Evolutionary conservation across 2,797 vertebrate genomes (phyloP).

Genomic region (Neopelma chrysocephalum): DNA sequence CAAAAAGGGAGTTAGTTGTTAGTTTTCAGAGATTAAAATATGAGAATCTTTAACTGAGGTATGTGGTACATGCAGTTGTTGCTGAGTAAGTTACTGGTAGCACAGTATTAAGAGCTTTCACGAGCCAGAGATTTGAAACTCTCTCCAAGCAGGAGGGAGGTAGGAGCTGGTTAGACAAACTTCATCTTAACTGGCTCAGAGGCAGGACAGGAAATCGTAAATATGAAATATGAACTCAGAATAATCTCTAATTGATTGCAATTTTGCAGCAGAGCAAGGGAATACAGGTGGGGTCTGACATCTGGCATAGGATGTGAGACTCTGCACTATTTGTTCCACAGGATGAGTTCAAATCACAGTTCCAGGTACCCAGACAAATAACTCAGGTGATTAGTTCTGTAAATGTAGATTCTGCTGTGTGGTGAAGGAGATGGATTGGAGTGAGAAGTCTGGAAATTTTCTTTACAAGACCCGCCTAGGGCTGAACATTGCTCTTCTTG

Average conservation of each 20-base stretch:
- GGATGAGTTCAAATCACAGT: not conserved
- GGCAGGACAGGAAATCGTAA: not conserved
- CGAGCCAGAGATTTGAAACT: not conserved
- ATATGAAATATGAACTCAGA: not conserved
- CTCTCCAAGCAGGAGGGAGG: not conserved
- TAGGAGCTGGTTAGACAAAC: not conserved
- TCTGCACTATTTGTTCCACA: not conserved
- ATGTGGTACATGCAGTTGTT: not conserved
- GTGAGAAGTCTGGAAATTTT: not conserved
- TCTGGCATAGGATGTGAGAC: not conserved
- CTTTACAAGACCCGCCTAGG: not conserved
- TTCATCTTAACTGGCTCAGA: not conserved
- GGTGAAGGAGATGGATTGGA: not conserved
- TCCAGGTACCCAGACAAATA: not conserved
- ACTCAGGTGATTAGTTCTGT: not conserved
- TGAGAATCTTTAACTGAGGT: not conserved
- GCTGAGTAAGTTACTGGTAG: not conserved
- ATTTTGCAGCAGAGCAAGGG: not conserved
- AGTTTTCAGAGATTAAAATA: not conserved
- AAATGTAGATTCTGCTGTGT: not conserved
- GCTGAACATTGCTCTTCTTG: not conserved
- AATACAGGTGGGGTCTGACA: not conserved
- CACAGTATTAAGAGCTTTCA: not conserved
- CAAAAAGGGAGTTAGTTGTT: not conserved
- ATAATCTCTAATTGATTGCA: not conserved